Conservation (phyloP, 2,888 invertebrate species). For the Macropis europaea region DNA sequence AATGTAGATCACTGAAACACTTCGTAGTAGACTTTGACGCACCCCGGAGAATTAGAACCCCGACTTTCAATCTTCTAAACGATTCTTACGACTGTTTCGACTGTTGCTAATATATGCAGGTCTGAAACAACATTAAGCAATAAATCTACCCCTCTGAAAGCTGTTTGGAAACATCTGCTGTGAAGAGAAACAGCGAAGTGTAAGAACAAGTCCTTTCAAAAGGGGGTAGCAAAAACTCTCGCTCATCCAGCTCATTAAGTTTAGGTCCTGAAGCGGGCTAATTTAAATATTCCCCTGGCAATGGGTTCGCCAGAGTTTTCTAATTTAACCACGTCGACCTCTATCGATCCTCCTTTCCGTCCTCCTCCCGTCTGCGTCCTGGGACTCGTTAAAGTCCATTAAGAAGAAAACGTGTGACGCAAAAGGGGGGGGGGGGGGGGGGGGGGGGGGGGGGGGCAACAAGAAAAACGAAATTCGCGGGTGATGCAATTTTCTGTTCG, state of each 20-base stretch:
- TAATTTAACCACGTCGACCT: conserved; percentile 60
- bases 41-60: too few species aligned
- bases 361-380: too few species aligned
- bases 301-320: conserved; percentile 57
- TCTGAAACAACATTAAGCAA: too few species aligned
- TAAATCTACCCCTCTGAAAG: too few species aligned
- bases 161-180: too few species aligned
- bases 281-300: conserved; percentile 67
- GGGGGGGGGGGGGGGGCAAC: not conserved
- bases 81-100: too few species aligned
- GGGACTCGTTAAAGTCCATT: conserved; percentile 60
- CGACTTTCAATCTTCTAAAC: too few species aligned
- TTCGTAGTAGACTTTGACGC: too few species aligned
- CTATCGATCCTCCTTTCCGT: conserved; percentile 19
- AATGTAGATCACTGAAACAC: too few species aligned
- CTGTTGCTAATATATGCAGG: too few species aligned
- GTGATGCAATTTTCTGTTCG: conserved; percentile 31
- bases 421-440: conserved; percentile 2
- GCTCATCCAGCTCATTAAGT: conserved; percentile 64
- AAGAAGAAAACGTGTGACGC: conserved; percentile 42
- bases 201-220: too few species aligned
- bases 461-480: conserved; percentile 1
- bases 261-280: conserved; percentile 60
- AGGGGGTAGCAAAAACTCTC: conserved; percentile 60
- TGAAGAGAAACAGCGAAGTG: too few species aligned